Conservation (phyloP, 1,140 invertebrate genomes). For the Ruditapes philippinarum region DNA sequence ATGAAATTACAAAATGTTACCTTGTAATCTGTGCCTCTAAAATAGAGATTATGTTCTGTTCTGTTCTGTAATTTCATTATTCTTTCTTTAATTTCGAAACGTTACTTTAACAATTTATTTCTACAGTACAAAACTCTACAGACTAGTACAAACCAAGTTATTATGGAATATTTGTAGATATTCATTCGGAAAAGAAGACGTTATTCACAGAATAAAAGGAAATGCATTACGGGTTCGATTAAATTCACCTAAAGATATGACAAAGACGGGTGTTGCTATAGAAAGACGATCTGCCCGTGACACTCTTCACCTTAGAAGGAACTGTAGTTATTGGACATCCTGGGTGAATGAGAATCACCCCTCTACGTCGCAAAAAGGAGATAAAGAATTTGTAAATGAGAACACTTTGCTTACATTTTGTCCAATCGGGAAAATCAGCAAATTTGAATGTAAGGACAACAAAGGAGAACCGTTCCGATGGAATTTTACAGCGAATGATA, state of each 20-base stretch:
- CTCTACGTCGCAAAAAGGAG: background rate
- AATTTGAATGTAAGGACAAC: conserved; percentile 26
- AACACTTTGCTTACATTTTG: background rate
- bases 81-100: too few species aligned
- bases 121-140: too few species aligned
- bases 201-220: background rate
- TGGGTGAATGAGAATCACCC: conserved; percentile 30
- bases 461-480: conserved; percentile 6
- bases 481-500: background rate
- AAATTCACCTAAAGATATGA: background rate
- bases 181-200: background rate
- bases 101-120: too few species aligned
- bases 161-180: background rate
- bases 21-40: too few species aligned
- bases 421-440: conserved; percentile 4
- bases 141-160: too few species aligned
- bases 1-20: too few species aligned
- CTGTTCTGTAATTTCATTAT: too few species aligned
- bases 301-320: background rate
- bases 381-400: background rate
- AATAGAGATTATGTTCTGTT: too few species aligned
- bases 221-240: background rate
- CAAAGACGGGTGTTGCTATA: background rate
- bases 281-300: background rate
- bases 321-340: conserved; percentile 12